Evolutionary conservation across 1,140 invertebrate species (phyloP), one percentile per base, ranked within the genome.

Genomic region (Lordiphosa clarofinis): DNA sequence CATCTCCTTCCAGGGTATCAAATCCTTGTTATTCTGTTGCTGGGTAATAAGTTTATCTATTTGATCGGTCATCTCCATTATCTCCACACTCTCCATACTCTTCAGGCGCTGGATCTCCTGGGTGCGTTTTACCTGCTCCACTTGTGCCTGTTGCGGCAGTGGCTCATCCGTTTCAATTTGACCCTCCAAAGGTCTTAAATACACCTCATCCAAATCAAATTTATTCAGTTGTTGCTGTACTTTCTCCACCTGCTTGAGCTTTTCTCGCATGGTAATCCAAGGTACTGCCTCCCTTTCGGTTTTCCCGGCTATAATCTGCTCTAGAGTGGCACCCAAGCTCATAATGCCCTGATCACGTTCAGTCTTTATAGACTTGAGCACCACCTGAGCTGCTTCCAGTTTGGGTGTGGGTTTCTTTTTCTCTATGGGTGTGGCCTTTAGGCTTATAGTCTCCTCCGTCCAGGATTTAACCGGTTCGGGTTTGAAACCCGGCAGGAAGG

Each of bases 371-470:
- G 86, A 89, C 59, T 89, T 89, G 2, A 90, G 69, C 1, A 82
- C 81, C 39, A 89, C 88, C 13, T 65, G 59, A 56, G 86, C 75
- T 55, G 87, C 62, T 47, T 90, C 90, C 4, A 87, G 60, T 46
- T 90, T 88, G 0, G 81, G 86, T 9, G 86, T 73, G 0, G 87
- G 87, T 36, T 88, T 88, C 56, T 87, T 86, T 64, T 89, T 74
- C 28, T 89, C 87, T 52, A 88, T 87, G 5, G 86, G 86, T 9
- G 86, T 76, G 13, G 90, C 91, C 70, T 92, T 92, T 9, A 93
- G 70, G 66, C 91, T 90, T 37, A 92, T 90, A 55, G 84, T 88
- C 87, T 93, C 91, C 72, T 92, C 90, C 31, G 89, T 92, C 91
- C 92, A 92, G 12, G 89, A 88, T 47, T 90, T 90, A 8, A 89